Evolutionary conservation across 1,140 invertebrate genomes (phyloP).

Genomic region (Cotesia vestalis): DNA sequence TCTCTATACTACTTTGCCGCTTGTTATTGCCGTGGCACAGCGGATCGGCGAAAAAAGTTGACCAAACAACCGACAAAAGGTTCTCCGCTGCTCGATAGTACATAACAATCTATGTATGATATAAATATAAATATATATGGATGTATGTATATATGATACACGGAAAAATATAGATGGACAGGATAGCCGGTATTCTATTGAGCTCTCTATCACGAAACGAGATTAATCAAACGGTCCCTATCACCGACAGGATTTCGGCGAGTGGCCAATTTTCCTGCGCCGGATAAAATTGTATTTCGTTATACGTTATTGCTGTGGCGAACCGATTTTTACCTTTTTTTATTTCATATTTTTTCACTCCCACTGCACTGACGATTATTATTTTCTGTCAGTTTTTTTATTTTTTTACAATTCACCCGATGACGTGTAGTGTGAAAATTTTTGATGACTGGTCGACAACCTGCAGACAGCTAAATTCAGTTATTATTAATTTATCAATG

Average conservation of each 20-base stretch:
- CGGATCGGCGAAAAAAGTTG: neutral
- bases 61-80: constrained; percentile 11
- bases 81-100: neutral
- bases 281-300: constrained; percentile 15
- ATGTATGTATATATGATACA: no score
- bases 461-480: neutral
- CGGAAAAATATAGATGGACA: no score
- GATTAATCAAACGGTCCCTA: constrained; percentile 32
- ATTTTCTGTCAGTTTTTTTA: neutral
- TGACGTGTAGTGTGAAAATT: constrained; percentile 18
- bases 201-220: constrained; percentile 6
- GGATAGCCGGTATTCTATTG: no score
- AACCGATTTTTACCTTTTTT: constrained; percentile 6
- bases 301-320: constrained; percentile 12
- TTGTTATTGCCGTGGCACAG: neutral
- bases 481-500: neutral
- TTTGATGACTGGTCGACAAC: constrained; percentile 32
- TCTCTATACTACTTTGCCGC: no score
- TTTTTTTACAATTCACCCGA: neutral
- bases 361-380: neutral
- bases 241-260: constrained; percentile 12
- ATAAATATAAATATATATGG: no score
- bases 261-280: constrained; percentile 14
- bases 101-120: neutral
- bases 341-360: neutral